Evolutionary conservation across 2,113 vertebrate species (phyloP), one percentile per base, ranked within the genome.

Genomic region (Ibidorhyncha struthersii): DNA sequence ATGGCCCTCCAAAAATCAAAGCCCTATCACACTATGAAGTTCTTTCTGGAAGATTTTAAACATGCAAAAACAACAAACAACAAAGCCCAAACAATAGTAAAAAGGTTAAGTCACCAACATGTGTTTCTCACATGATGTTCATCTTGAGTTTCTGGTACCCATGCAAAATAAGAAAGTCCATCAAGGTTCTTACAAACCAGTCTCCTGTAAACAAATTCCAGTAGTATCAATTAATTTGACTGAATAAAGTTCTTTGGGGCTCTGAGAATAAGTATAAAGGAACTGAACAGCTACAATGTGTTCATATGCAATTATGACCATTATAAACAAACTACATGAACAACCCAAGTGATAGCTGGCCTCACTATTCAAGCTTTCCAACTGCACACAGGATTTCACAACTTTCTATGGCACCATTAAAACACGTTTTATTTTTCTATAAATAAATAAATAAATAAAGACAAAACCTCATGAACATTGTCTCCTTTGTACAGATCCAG

Each of bases 51-150:
- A 78, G 71, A 73, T 53, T 80, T 96, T 45, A 86, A 90, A 79
- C 43, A 90, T 41, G 59, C 22, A 70, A 80, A 92, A 67, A 7
- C 58, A 89, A 83, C n/a, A 73, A 87, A 66, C 69, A 76, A 77
- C 15, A 95, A 81, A 62, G 6, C 3, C 2, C 0, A 93, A 91
- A 89, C n/a, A 86, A 65, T 8, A 82, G 30, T 29, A 34, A 94
- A 91, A 91, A 90, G 61, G 58, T 73, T 86, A 91, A 81, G 62
- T 93, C 82, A 92, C 63, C 59, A 86, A 83, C 76, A 82, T 25
- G 14, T 18, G 47, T 88, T 95, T 80, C 67, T 93, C 82, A 66
- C 41, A 3, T 70, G 82, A 93, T 3, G 5, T 47, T 81, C 25
- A 55, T 41, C 78, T 58, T 73, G 74, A 83, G 55, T 62, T 93